Evolutionary conservation across 64 coral and sea anemone species (phyloP).

Genomic region (Orbicella faveolata): DNA sequence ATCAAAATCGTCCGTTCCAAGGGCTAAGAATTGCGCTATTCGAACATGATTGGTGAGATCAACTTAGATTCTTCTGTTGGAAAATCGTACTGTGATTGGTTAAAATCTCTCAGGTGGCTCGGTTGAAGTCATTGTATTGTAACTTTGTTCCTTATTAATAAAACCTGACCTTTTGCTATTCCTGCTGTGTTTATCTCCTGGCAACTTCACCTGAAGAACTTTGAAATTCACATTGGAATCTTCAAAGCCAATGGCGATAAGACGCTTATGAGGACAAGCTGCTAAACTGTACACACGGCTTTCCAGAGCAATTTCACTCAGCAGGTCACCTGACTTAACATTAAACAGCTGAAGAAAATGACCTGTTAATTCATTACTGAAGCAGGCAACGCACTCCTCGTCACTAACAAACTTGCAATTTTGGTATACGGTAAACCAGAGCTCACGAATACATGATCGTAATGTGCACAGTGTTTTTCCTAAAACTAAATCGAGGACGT

Average conservation of each 20-base stretch:
- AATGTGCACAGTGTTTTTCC: background rate
- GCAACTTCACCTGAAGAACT: background rate
- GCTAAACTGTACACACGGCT: background rate
- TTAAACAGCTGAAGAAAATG: conserved; percentile 3
- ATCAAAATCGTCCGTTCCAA: too few relatives aligned
- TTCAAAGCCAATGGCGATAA: background rate
- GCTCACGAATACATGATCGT: background rate
- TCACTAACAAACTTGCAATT: background rate
- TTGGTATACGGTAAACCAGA: too few relatives aligned
- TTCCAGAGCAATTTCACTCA: background rate
- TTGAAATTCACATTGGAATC: background rate
- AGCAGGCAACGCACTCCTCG: background rate
- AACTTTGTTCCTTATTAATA: background rate
- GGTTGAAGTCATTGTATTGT: background rate
- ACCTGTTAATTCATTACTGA: background rate
- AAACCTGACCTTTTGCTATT: background rate
- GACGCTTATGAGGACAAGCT: background rate
- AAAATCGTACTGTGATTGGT: too few relatives aligned
- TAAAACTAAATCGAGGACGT: background rate
- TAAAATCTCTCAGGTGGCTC: too few relatives aligned
- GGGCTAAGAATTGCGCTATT: too few relatives aligned
- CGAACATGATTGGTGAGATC: too few relatives aligned
- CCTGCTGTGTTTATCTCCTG: background rate
- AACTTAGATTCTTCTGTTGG: too few relatives aligned
- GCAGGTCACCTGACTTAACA: background rate